Conservation (phyloP, 1,140 invertebrate genomes). For the Trissolcus basalis region DNA sequence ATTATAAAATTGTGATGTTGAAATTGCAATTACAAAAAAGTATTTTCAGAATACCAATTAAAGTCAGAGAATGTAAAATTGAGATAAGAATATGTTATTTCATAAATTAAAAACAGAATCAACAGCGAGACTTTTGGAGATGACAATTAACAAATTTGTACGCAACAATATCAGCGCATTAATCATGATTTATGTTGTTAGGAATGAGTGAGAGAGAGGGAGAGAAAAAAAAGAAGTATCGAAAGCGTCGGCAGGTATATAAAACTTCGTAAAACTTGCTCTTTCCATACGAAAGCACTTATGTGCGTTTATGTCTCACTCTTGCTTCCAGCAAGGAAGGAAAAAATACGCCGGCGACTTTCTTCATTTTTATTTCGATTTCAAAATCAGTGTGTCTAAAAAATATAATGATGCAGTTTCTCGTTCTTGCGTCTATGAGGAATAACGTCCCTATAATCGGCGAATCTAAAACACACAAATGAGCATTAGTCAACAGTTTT, state of each 20-base stretch:
- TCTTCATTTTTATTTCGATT: conserved; percentile 20
- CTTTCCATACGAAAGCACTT: conserved; percentile 27
- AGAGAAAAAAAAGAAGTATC: not conserved
- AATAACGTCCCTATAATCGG: not conserved
- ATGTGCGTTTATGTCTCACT: conserved; percentile 18
- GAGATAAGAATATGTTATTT: not conserved
- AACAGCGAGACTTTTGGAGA: too few relatives aligned
- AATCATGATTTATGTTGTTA: not conserved
- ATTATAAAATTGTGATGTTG: conserved; percentile 3
- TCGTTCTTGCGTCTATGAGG: not conserved
- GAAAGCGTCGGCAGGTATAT: not conserved
- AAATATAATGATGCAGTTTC: conserved; percentile 1
- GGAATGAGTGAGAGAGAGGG: too few relatives aligned
- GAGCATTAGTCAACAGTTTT: too few relatives aligned
- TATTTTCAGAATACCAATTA: too few relatives aligned
- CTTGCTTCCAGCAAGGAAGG: conserved; percentile 20
- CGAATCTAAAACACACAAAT: too few relatives aligned
- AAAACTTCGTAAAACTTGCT: conserved; percentile 13
- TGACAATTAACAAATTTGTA: too few relatives aligned
- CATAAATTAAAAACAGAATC: not conserved
- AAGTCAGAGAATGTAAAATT: too few relatives aligned
- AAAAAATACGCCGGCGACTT: conserved; percentile 9
- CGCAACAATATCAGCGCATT: not conserved
- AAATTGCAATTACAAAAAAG: too few relatives aligned
- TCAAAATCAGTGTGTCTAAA: not conserved